A percentile compares a stretch with the other conserved stretches of the same genome.
phyloP scores from a whole-genome alignment of 64 coral and sea anemone species.

The Montipora cactus region DNA sequence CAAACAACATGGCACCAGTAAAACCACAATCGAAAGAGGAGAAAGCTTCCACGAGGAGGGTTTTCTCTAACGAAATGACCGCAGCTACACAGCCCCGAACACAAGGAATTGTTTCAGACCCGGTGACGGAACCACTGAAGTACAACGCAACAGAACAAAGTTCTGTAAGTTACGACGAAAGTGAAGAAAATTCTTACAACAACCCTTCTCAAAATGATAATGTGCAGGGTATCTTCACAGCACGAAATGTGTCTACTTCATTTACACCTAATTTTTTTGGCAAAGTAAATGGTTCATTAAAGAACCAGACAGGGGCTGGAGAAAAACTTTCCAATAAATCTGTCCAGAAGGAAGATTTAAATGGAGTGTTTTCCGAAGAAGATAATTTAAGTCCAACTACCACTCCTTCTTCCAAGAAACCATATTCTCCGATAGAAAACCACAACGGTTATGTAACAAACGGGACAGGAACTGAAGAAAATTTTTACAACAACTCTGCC shows the following conservation, averaged over 20 bases:
- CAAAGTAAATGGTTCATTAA: neutral
- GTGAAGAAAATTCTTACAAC: neutral
- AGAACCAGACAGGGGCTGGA: too few relatives aligned
- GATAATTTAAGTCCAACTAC: too few relatives aligned
- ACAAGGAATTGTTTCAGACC: neutral
- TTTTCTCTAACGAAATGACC: neutral
- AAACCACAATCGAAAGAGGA: neutral
- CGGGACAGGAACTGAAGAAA: too few relatives aligned
- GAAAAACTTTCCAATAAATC: too few relatives aligned
- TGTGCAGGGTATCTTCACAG: neutral
- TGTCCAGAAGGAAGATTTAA: too few relatives aligned
- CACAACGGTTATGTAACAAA: too few relatives aligned
- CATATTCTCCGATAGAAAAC: too few relatives aligned
- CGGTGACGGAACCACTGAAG: neutral
- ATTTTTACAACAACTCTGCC: too few relatives aligned
- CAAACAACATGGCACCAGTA: neutral
- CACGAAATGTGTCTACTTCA: neutral
- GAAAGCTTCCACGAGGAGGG: constrained; percentile 24
- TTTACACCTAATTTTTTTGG: neutral
- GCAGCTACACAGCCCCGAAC: neutral
- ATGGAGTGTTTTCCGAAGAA: too few relatives aligned
- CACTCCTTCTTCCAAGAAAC: too few relatives aligned
- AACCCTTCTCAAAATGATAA: neutral
- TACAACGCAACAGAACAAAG: constrained; percentile 14
- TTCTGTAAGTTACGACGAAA: constrained; percentile 1